Percentiles rank a stretch among this genome's conserved stretches.
Evolutionary conservation across 23 tunicate genomes (phyloP).

Genomic region (Halocynthia aurantium): DNA sequence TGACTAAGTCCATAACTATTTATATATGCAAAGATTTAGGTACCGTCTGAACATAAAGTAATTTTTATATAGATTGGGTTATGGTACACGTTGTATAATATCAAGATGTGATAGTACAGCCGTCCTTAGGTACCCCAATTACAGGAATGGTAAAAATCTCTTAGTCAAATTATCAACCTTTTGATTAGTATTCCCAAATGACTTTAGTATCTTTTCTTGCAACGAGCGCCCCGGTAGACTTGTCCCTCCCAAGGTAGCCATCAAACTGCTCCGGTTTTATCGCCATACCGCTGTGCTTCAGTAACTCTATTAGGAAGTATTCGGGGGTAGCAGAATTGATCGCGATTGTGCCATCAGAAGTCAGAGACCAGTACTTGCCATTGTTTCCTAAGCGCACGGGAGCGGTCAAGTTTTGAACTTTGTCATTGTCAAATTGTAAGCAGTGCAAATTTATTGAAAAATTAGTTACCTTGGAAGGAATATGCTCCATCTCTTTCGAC

Average conservation of each 20-base stretch:
- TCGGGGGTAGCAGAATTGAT: conserved; percentile 34
- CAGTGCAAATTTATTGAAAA: neutral
- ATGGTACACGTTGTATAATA: too few species aligned
- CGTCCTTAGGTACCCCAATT: too few species aligned
- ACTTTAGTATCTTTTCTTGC: conserved; percentile 36
- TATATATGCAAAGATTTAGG: too few species aligned
- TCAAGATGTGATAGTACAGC: too few species aligned
- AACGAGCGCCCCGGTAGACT: conserved; percentile 68
- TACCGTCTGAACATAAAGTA: too few species aligned
- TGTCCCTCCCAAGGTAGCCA: conserved; percentile 68
- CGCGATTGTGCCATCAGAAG: conserved; percentile 45
- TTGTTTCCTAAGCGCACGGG: conserved; percentile 48
- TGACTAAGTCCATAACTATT: too few species aligned
- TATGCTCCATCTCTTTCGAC: conserved; percentile 83
- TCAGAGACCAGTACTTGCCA: conserved; percentile 75
- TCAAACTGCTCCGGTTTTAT: conserved; percentile 59
- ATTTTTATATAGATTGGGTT: too few species aligned
- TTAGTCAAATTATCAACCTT: too few species aligned
- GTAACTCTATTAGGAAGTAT: conserved; percentile 57
- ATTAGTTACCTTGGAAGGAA: conserved; percentile 53
- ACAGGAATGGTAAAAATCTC: too few species aligned
- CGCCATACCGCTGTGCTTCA: conserved; percentile 62
- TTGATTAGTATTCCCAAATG: conserved; percentile 75
- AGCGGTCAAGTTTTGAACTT: neutral
- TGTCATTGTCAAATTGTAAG: neutral